Evolutionary conservation across 2,888 invertebrate species (phyloP).

Genomic region (Sarcophaga subvicina): DNA sequence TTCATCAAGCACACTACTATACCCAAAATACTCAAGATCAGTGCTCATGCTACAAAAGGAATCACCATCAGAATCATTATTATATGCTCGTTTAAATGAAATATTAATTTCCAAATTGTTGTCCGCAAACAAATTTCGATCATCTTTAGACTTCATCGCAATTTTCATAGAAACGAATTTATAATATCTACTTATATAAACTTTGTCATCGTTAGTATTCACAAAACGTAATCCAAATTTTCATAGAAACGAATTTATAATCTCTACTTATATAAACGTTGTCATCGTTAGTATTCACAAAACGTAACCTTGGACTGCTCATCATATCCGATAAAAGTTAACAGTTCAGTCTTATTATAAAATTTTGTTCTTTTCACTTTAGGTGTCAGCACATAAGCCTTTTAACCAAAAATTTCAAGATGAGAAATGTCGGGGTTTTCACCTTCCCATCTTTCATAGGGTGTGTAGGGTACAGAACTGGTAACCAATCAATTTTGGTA

Average conservation of each 20-base stretch:
- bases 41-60: too few species aligned
- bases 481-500: too few species aligned
- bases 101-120: background rate
- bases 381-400: slow-evolving; percentile 60
- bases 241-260: slow-evolving; percentile 32
- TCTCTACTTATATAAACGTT: slow-evolving; percentile 50
- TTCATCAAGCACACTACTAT: too few species aligned
- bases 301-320: slow-evolving; percentile 64
- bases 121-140: background rate
- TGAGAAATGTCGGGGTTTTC: slow-evolving; percentile 48
- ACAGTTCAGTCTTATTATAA: too few species aligned
- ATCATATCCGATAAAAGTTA: too few species aligned
- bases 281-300: slow-evolving; percentile 51
- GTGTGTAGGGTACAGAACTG: slow-evolving; percentile 47
- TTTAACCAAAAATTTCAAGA: slow-evolving; percentile 61
- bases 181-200: slow-evolving; percentile 43
- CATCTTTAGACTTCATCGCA: background rate
- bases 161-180: slow-evolving; percentile 26
- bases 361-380: too few species aligned
- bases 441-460: slow-evolving; percentile 56
- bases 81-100: too few species aligned
- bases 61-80: too few species aligned
- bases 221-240: slow-evolving; percentile 58
- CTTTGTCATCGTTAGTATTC: slow-evolving; percentile 46
- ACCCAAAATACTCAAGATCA: too few species aligned